Percentiles rank a stretch among this genome's conserved stretches.
These are phyloP conservation scores for Megaceryle torquata DNA, from an alignment of 2,113 vertebrate species.

Conservation along the genomic window DNA sequence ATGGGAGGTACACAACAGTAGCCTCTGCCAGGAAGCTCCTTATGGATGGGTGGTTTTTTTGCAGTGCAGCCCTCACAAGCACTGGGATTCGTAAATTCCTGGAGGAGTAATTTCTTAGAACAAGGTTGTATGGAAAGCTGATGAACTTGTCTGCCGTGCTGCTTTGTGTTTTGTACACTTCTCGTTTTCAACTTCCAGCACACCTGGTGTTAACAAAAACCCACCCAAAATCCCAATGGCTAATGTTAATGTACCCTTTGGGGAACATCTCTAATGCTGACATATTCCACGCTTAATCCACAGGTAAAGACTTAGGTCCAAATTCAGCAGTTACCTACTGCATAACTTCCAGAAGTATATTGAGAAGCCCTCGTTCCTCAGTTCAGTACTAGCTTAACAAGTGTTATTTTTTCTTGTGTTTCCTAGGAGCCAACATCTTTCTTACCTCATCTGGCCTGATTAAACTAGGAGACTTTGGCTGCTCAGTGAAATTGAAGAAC, in stretches of 20 bases:
- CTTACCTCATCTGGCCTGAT: slow-evolving; percentile 95
- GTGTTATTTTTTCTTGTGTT: background rate
- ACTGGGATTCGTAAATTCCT: background rate
- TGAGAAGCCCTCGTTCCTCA: background rate
- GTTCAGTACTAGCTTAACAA: background rate
- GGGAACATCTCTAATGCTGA: background rate
- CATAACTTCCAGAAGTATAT: background rate
- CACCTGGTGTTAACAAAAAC: background rate
- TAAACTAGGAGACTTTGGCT: slow-evolving; percentile 97
- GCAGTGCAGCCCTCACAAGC: background rate
- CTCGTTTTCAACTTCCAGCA: background rate
- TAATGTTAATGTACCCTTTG: background rate
- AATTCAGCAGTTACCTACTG: background rate
- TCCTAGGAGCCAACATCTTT: slow-evolving; percentile 95
- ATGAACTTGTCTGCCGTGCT: background rate
- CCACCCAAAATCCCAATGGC: background rate
- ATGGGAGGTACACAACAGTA: background rate
- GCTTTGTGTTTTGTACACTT: background rate
- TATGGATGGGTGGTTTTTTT: background rate
- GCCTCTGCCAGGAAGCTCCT: background rate
- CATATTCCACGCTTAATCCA: background rate
- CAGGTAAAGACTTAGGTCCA: background rate
- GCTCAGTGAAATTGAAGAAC: slow-evolving; percentile 97
- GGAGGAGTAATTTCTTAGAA: background rate
- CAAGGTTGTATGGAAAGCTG: background rate